Evolutionary conservation across 2,888 invertebrate genomes (phyloP).

Genomic region (Helleia helle): DNA sequence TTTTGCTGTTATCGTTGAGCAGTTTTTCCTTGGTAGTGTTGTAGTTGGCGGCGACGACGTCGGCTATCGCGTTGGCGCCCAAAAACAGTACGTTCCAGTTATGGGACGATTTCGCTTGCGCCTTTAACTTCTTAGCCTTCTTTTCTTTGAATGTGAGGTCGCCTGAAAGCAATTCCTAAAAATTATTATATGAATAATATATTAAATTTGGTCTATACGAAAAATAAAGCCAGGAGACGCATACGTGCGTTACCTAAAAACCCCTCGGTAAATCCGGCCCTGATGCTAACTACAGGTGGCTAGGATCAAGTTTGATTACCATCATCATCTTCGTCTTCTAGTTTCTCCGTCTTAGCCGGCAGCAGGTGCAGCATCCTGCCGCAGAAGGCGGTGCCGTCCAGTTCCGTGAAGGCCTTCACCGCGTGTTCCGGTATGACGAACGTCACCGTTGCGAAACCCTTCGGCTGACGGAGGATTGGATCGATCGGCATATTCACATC

Average conservation of each 20-base stretch:
- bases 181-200: too few relatives aligned
- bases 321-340: slow-evolving; percentile 55
- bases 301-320: too few relatives aligned
- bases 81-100: slow-evolving; percentile 98
- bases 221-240: too few relatives aligned
- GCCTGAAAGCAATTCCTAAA: slow-evolving; percentile 51
- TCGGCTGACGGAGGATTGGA: slow-evolving; percentile 82
- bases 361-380: slow-evolving; percentile 95
- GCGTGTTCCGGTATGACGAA: slow-evolving; percentile 97
- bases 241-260: too few relatives aligned
- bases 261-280: too few relatives aligned
- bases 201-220: too few relatives aligned
- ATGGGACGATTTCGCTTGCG: slow-evolving; percentile 83
- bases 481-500: slow-evolving; percentile 95
- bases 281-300: too few relatives aligned
- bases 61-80: slow-evolving; percentile 93
- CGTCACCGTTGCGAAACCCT: slow-evolving; percentile 95
- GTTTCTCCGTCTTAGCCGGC: slow-evolving; percentile 83
- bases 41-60: slow-evolving; percentile 89
- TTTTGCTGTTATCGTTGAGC: slow-evolving; percentile 51
- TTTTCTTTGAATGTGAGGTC: slow-evolving; percentile 86
- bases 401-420: slow-evolving; percentile 85
- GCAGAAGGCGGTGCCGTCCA: slow-evolving; percentile 93
- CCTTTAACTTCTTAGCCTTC: slow-evolving; percentile 84
- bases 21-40: slow-evolving; percentile 89